Conservation (phyloP, 2,113 vertebrate genomes). For the Gnathonemus echidnorhynchus region DNA sequence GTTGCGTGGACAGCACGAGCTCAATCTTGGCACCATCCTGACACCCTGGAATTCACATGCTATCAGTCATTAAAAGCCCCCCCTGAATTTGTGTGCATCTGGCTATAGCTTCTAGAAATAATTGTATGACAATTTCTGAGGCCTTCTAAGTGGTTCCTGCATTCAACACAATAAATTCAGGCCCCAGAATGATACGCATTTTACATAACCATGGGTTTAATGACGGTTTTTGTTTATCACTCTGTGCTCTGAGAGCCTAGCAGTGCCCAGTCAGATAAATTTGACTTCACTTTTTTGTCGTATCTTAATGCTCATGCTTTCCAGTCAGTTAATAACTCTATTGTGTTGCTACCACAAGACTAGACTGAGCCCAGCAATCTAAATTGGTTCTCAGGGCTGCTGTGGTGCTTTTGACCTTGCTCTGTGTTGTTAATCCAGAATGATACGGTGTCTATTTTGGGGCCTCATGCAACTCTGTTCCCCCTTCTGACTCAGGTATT, state of each 20-base stretch:
- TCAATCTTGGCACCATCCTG: background rate
- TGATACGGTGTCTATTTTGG: background rate
- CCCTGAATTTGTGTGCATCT: background rate
- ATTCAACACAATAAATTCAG: background rate
- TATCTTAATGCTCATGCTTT: background rate
- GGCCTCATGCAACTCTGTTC: background rate
- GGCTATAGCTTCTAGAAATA: background rate
- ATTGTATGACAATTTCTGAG: background rate
- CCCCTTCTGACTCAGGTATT: constrained; percentile 65
- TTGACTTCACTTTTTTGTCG: background rate
- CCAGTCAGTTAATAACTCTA: background rate
- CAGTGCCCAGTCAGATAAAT: background rate
- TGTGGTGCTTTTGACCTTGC: background rate
- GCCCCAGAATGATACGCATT: background rate
- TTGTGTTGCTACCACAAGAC: background rate
- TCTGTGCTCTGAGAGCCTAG: background rate
- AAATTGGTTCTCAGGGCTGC: background rate
- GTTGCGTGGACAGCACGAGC: background rate
- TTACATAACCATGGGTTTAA: background rate
- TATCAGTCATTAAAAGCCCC: background rate
- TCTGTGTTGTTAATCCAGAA: background rate
- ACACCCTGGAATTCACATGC: background rate
- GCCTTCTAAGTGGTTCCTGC: background rate
- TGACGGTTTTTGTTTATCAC: background rate
- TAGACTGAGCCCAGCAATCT: background rate